A percentile compares a stretch with the other conserved stretches of the same genome.
Evolutionary conservation across 1,140 invertebrate species (phyloP).

Genomic region (Globodera ellingtonae): DNA sequence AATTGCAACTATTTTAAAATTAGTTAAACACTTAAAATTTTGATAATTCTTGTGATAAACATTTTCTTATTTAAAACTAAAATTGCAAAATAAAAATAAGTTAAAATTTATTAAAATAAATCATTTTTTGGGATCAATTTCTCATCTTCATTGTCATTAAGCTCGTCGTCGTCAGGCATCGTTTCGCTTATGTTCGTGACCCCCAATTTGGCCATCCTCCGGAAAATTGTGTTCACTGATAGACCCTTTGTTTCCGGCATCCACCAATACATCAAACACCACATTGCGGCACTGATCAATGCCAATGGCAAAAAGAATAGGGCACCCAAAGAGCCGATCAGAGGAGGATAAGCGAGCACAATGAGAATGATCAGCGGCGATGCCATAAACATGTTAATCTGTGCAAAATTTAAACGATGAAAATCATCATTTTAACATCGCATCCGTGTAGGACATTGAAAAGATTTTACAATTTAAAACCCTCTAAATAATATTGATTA

Average conservation of each 20-base stretch:
- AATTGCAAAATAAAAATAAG: background rate
- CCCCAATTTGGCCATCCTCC: background rate
- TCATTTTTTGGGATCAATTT: too few species aligned
- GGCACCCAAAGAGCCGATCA: conserved; percentile 24
- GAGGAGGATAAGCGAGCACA: conserved; percentile 33
- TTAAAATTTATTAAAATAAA: too few species aligned
- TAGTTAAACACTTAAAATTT: background rate
- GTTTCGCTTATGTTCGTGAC: background rate
- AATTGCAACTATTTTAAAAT: too few species aligned
- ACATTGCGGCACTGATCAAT: conserved; percentile 27
- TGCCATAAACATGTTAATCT: conserved; percentile 30
- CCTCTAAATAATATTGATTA: too few species aligned
- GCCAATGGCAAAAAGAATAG: conserved; percentile 27
- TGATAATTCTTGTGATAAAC: background rate
- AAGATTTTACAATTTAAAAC: too few species aligned
- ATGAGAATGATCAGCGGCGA: conserved; percentile 31
- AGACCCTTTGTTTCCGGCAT: conserved; percentile 34
- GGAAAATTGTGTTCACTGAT: conserved; percentile 33
- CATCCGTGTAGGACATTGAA: background rate
- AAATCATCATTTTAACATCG: conserved; percentile 1
- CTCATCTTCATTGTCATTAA: background rate
- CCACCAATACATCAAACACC: conserved; percentile 28
- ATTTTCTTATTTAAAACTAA: background rate
- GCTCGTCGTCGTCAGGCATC: too few species aligned
- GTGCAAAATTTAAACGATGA: background rate